Conservation (phyloP, 2,797 vertebrate genomes). For the Odontamblyopus lacepedii region DNA sequence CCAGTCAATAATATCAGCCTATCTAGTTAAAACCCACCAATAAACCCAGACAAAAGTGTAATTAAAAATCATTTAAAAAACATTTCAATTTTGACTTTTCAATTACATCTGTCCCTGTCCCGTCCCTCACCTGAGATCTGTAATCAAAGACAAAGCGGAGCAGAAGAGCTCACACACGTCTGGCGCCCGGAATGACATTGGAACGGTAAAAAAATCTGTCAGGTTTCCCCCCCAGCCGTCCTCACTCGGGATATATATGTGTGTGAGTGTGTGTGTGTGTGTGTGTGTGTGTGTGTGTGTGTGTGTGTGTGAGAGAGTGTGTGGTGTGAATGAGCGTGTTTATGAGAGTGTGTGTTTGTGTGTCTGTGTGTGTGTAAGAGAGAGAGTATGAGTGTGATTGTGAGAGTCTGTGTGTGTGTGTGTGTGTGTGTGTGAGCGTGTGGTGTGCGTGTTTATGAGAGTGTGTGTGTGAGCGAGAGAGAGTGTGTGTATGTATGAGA, state of each 20-base stretch:
- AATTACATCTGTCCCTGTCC: slow-evolving; percentile 5
- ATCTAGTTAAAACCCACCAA: too few relatives aligned
- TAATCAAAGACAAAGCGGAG: slow-evolving; percentile 47
- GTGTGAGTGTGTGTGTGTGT: slow-evolving; percentile 37
- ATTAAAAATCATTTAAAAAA: neutral
- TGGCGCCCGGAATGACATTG: slow-evolving; percentile 66
- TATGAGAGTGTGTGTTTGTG: slow-evolving; percentile 42
- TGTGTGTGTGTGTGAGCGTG: slow-evolving; percentile 32
- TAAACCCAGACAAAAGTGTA: neutral
- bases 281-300: slow-evolving; percentile 32
- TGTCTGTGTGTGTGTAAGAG: neutral
- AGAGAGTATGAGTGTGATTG: too few relatives aligned
- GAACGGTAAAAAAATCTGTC: slow-evolving; percentile 62
- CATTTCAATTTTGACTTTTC: neutral
- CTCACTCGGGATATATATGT: slow-evolving; percentile 66
- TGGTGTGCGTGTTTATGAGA: slow-evolving; percentile 32
- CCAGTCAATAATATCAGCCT: too few relatives aligned
- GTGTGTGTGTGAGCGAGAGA: slow-evolving; percentile 30
- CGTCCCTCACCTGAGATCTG: slow-evolving; percentile 38
- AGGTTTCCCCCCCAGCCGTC: slow-evolving; percentile 61
- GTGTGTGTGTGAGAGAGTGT: slow-evolving; percentile 5
- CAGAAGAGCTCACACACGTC: slow-evolving; percentile 24
- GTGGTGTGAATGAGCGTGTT: slow-evolving; percentile 7
- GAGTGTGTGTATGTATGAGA: slow-evolving; percentile 23
- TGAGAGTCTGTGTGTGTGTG: slow-evolving; percentile 24